Conservation (phyloP, 2,888 invertebrate genomes). For the Diaphora mendica region DNA sequence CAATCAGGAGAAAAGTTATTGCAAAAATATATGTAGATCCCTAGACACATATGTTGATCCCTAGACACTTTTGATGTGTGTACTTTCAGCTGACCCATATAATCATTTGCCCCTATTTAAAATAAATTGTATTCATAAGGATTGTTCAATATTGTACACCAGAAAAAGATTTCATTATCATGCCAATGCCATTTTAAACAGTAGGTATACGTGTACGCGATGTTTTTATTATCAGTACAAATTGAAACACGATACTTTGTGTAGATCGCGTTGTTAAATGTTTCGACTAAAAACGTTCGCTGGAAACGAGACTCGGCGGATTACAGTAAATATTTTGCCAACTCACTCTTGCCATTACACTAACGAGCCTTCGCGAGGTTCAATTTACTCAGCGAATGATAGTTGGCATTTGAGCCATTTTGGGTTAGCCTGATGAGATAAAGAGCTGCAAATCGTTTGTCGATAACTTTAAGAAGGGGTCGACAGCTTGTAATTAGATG, state of each 20-base stretch:
- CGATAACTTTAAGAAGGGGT: constrained; percentile 30
- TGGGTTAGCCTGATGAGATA: constrained; percentile 21
- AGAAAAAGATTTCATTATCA: too few relatives aligned
- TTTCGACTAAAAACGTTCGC: constrained; percentile 9
- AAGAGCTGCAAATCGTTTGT: constrained; percentile 37
- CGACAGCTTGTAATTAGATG: constrained; percentile 22
- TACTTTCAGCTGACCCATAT: too few relatives aligned
- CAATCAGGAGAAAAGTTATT: too few relatives aligned
- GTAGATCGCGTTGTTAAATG: not conserved
- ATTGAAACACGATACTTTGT: not conserved
- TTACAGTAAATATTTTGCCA: constrained; percentile 39
- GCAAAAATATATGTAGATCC: too few relatives aligned
- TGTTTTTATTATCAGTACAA: not conserved
- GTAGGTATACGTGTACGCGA: not conserved
- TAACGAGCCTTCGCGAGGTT: constrained; percentile 35
- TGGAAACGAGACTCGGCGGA: constrained; percentile 16
- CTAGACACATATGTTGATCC: too few relatives aligned
- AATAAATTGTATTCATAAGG: too few relatives aligned
- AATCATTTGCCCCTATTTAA: too few relatives aligned
- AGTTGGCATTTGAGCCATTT: constrained; percentile 24
- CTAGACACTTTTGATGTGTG: too few relatives aligned
- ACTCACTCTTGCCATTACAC: constrained; percentile 38
- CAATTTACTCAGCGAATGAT: constrained; percentile 36
- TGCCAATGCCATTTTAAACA: too few relatives aligned
- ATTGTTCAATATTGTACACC: too few relatives aligned